These are phyloP conservation scores for Idris sp. DNA, from an alignment of 1,140 invertebrate genomes.

Conservation along the genomic window DNA sequence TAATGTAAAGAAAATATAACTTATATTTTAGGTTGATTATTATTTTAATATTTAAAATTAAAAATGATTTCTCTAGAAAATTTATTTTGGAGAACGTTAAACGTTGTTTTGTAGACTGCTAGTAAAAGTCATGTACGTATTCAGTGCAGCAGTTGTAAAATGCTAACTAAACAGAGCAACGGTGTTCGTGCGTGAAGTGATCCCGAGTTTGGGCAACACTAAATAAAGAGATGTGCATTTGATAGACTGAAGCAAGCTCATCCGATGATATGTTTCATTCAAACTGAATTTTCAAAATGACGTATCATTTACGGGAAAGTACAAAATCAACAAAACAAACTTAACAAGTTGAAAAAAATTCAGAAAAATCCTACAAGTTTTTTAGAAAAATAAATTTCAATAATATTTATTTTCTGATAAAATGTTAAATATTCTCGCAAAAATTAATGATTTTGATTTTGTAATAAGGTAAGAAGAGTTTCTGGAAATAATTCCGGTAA, in stretches of 20 bases:
- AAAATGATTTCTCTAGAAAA: slow-evolving; percentile 14
- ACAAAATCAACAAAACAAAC: no score
- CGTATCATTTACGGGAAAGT: background rate
- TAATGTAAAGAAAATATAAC: no score
- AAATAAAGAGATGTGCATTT: slow-evolving; percentile 58
- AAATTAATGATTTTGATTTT: no score
- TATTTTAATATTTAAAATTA: no score
- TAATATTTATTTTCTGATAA: no score
- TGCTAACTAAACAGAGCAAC: slow-evolving; percentile 56
- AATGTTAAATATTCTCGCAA: no score
- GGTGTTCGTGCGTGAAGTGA: slow-evolving; percentile 57
- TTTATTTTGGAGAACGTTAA: slow-evolving; percentile 15
- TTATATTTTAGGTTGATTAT: no score
- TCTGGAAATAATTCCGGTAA: no score
- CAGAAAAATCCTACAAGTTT: no score
- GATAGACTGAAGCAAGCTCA: slow-evolving; percentile 37
- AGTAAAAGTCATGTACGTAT: slow-evolving; percentile 55
- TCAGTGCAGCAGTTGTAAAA: slow-evolving; percentile 53
- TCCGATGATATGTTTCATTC: slow-evolving; percentile 36
- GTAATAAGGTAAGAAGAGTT: no score
- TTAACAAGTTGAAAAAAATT: no score
- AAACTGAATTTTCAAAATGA: slow-evolving; percentile 28
- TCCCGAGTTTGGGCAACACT: slow-evolving; percentile 42
- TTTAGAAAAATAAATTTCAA: no score
- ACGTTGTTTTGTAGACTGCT: slow-evolving; percentile 39